Evolutionary conservation across 2,888 invertebrate species (phyloP).

Genomic region (Phymatocera aterrima): DNA sequence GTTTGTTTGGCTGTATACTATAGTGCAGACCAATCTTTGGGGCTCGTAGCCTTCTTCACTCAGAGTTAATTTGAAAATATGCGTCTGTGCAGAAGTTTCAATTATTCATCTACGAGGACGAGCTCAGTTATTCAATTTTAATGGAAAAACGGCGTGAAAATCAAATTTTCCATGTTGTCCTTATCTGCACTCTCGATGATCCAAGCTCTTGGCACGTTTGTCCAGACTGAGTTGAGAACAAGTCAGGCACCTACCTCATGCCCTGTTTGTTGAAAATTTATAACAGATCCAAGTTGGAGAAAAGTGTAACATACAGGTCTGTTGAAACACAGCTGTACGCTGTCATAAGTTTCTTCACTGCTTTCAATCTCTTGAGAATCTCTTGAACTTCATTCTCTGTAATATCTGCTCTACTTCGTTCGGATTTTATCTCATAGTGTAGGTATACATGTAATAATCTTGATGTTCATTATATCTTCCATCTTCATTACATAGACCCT

Average conservation of each 20-base stretch:
- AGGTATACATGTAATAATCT: not conserved
- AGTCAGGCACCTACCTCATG: not conserved
- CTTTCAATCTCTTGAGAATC: conserved; percentile 5
- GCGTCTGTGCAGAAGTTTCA: not conserved
- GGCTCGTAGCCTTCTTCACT: not conserved
- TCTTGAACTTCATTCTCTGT: conserved; percentile 9
- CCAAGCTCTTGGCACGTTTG: not conserved
- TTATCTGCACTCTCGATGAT: no score
- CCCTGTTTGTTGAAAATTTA: conserved; percentile 23
- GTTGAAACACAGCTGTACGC: not conserved
- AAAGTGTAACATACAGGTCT: not conserved
- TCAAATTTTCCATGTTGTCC: no score
- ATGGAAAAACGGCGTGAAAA: not conserved
- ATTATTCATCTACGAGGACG: not conserved
- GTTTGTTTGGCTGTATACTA: not conserved
- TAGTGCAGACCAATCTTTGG: not conserved
- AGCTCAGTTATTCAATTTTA: not conserved
- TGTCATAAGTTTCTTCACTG: not conserved
- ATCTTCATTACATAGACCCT: not conserved
- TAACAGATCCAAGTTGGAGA: not conserved
- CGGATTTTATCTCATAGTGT: conserved; percentile 30
- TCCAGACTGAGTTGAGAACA: not conserved
- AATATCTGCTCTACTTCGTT: not conserved
- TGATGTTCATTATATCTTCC: not conserved
- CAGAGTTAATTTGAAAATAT: not conserved